Base-by-base conservation (phyloP, 2,888 invertebrate genomes). In the Pedicia rivosa region DNA sequence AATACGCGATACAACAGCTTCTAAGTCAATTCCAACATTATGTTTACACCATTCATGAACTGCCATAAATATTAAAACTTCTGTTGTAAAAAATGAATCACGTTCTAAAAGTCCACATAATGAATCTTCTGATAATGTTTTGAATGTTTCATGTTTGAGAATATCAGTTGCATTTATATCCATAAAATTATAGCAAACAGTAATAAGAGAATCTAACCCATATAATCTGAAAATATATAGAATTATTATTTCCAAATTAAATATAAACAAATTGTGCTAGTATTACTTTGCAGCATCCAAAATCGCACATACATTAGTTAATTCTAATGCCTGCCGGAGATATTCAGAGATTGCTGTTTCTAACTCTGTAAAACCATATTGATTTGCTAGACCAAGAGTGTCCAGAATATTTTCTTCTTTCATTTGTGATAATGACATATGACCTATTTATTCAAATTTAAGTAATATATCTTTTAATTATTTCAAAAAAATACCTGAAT, bases 21-120 rank as follows among this genome's bases (percentile, higher is more conserved):
- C 33, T 42, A 64, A 63, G 64, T 66, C 46, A 31, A 41, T 22
- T 25, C 20, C 25, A 33, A 20, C 16, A 22, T 92, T 91, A 19
- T 75, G 72, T 46, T 73, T 74, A 47, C 82, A 79, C 95, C 95
- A 97, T 39, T 67, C 70, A 55, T 77, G 73, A 1, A 95, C 84
- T 0, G 90, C 86, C 49, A 74, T 70, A 64, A 98, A 98, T 46
- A 98, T 94, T 50, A 92, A 83, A 26, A 88, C 86, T 63, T 98
- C 98, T 1, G 83, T 78, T 0, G 91, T 94, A 65, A 86, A 97
- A 65, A 98, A 97, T 6, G 95, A 94, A 61, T 97, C 88, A 35
- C 95, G 69, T 35, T 77, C 74, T 22, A 98, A 66, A 7, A 98
- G 69, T 53, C 88, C 83, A 51, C 79, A 76, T 37, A 98, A 61